Evolutionary conservation across 2,888 invertebrate species (phyloP), one percentile per base, ranked within the genome.

Genomic region (Brenthis ino): DNA sequence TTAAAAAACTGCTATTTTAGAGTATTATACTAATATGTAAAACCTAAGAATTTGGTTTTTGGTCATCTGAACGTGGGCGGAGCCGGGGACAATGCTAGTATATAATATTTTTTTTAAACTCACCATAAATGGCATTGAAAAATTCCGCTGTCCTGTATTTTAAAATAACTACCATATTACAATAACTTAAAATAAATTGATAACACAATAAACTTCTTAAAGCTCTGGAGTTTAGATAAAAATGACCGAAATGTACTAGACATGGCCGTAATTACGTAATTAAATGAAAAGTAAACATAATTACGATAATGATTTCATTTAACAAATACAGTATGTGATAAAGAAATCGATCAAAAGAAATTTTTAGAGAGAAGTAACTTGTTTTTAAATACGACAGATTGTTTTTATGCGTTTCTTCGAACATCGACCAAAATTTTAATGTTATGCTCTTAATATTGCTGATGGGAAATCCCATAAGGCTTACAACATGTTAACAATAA

Each of bases 91-190:
- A 20, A 20, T 20, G 20, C 20, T 20, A 20, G 20, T 20, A 20
- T 20, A 20, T 20, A 20, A 20, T 20, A 20, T 20, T 1, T 20
- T 20, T 20, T 20, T 20, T 20, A 20, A n/a, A 60, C 74, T 74
- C 24, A 74, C 71, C 76, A 64, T 68, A 75, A 56, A 67, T 64
- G 55, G 56, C 60, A 65, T 73, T 72, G 48, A 75, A 61, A 64
- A 56, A 71, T 8, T 69, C 68, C 20, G 72, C 65, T 6, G 66
- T 68, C 67, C 70, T 72, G 64, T 69, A 76, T 37, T 69, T 72
- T 43, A 76, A 69, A 43, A 74, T 58, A 0, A 76, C 74, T 6
- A 76, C 75, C 76, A 75, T 76, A 12, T 20, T 66, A 28, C 12
- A 58, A 24, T 11, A 33, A 13, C 51, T n/a, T 24, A 8, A 53